Base-by-base conservation (phyloP, 2,888 invertebrate species). In the Timandra comae region DNA sequence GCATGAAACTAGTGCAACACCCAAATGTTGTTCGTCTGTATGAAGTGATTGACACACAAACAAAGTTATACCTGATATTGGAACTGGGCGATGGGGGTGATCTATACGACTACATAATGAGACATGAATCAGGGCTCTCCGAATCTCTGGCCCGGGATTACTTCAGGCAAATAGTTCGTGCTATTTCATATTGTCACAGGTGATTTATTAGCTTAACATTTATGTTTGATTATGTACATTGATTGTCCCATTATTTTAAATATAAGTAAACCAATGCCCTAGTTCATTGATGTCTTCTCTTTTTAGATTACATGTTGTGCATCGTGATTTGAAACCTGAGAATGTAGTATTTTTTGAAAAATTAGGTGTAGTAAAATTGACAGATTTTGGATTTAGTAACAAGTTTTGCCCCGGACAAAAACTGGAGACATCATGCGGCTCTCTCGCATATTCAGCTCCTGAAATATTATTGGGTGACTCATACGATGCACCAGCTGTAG, bases 291-390 rank as follows among this genome's bases (percentile, higher is more conserved):
- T n/a, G n/a, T n/a, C n/a, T n/a, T 38, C 45, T 45, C 47, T 23
- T 73, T 76, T 30, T 76, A 86, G 86, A 59, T 79, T 90, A 74
- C 90, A 90, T 77, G 90, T 90, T 44, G 90, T 90, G 26, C 90
- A 90, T 56, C 90, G 99, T 49, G 99, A 99, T 86, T 88, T 99
- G 49, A 99, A 99, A 84, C 99, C 99, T 7, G 99, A 99, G 82
- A 99, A 99, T 88, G 99, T 99, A 38, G 98, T 99, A 29, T 99
- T 99, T 86, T 99, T 99, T 78, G 97, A 98, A 81, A 96, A 97
- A 82, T 87, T 96, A 58, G 97, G 97, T 36, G 91, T 97, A 71
- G 99, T 99, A 19, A 99, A 99, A 87, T 88, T 99, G 67, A 99
- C 99, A 41, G 99, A 99, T 85, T 99, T 99, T 87, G 99, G 98